phyloP scores from a whole-genome alignment of 2,113 vertebrate genomes.

The Oncorhynchus mykiss region DNA sequence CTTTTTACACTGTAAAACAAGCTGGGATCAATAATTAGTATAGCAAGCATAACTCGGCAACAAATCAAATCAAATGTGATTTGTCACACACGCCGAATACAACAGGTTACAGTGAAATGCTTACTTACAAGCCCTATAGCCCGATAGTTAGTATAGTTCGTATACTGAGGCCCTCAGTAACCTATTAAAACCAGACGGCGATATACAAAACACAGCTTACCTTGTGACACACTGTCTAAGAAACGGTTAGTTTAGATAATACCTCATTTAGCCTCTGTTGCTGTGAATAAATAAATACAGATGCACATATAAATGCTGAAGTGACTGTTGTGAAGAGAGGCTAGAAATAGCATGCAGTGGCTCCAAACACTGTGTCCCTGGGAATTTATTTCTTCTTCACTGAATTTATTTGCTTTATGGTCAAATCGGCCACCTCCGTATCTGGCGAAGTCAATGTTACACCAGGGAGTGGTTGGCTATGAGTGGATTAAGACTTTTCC shows the following conservation, averaged over 20 bases:
- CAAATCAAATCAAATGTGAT: too few species aligned
- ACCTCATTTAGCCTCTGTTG: conserved; percentile 2
- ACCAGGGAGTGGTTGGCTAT: conserved; percentile 55
- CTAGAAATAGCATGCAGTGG: conserved; percentile 36
- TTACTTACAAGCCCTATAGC: too few species aligned
- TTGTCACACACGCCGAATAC: too few species aligned
- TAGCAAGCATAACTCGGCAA: too few species aligned
- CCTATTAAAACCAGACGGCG: background rate
- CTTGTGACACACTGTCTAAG: background rate
- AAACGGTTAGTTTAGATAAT: conserved; percentile 8
- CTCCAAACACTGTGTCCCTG: conserved; percentile 41
- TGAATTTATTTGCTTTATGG: conserved; percentile 74
- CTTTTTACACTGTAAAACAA: background rate
- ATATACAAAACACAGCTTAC: background rate
- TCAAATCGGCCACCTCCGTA: conserved; percentile 63
- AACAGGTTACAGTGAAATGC: too few species aligned
- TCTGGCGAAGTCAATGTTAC: conserved; percentile 61
- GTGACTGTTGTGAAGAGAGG: conserved; percentile 37
- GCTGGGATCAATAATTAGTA: conserved; percentile 16
- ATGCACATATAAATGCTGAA: conserved; percentile 19
- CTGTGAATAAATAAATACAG: conserved; percentile 12
- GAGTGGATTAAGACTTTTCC: conserved; percentile 70
- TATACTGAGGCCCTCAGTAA: background rate
- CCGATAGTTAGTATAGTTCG: too few species aligned
- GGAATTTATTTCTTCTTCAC: conserved; percentile 63